Conservation (phyloP, 2,888 invertebrate species). For the Drosophila nigricruria region DNA sequence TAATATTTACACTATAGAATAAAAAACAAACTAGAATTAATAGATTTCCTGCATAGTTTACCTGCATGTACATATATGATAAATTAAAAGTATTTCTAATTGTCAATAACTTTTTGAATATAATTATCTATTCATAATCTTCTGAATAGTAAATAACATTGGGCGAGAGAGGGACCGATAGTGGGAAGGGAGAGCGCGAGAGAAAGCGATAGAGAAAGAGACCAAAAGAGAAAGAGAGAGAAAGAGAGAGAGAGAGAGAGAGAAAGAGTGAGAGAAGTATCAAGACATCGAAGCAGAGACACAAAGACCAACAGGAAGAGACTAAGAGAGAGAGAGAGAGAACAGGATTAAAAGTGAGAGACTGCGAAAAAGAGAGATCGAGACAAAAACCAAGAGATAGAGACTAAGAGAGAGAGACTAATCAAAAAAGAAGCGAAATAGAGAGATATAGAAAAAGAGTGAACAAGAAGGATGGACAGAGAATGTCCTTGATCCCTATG, state of each 20-base stretch:
- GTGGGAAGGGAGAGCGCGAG: too few relatives aligned
- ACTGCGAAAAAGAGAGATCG: too few relatives aligned
- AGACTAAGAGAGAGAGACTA: neutral
- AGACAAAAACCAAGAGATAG: neutral
- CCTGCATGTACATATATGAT: neutral
- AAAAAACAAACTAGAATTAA: neutral
- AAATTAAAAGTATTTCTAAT: neutral
- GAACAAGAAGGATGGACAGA: neutral
- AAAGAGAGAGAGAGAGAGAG: neutral
- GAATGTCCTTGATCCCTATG: neutral
- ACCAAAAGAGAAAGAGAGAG: neutral
- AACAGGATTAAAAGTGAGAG: neutral
- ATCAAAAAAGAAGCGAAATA: neutral
- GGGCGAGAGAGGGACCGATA: too few relatives aligned
- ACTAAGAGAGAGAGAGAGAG: neutral
- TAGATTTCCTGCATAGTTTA: neutral
- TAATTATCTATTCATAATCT: neutral
- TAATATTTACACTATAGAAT: neutral
- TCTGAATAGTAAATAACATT: too few relatives aligned
- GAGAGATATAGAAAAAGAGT: too few relatives aligned
- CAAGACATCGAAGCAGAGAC: too few relatives aligned
- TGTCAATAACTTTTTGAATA: neutral
- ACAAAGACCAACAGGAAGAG: too few relatives aligned
- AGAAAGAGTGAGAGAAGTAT: too few relatives aligned
- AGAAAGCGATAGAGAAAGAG: neutral